Evolutionary conservation across 2,888 invertebrate species (phyloP).

Genomic region (Leptopilina myrica): DNA sequence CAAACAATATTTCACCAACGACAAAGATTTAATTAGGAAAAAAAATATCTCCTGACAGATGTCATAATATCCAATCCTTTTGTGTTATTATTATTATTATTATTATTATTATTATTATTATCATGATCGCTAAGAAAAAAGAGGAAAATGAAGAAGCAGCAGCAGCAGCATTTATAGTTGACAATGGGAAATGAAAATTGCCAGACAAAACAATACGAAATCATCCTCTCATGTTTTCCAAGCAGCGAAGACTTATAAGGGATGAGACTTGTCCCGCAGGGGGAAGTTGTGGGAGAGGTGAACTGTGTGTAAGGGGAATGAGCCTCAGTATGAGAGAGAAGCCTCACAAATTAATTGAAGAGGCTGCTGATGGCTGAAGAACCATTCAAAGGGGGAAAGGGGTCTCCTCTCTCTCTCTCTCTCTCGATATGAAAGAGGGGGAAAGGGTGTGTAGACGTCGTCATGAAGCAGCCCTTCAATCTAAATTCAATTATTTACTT

Average conservation of each 20-base stretch:
- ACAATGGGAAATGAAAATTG: slow-evolving; percentile 42
- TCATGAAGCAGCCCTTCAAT: slow-evolving; percentile 69
- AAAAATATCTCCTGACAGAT: no score
- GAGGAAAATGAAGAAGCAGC: neutral
- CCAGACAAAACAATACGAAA: slow-evolving; percentile 56
- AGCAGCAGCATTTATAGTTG: neutral
- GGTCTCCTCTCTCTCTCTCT: neutral
- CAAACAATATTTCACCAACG: no score
- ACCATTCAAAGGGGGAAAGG: slow-evolving; percentile 39
- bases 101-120: neutral
- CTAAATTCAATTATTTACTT: slow-evolving; percentile 75
- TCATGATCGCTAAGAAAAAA: no score
- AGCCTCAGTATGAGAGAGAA: slow-evolving; percentile 56
- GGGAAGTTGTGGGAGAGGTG: neutral
- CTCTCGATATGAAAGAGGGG: slow-evolving; percentile 45
- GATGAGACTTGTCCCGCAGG: slow-evolving; percentile 43
- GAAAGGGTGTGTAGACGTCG: slow-evolving; percentile 50
- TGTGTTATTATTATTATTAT: neutral
- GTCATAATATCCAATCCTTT: slow-evolving; percentile 1
- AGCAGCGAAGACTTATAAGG: slow-evolving; percentile 53
- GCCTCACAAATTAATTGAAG: slow-evolving; percentile 74
- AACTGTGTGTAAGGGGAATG: neutral
- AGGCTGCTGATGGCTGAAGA: slow-evolving; percentile 53
- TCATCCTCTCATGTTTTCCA: slow-evolving; percentile 46
- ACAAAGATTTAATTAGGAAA: no score